phyloP scores from a whole-genome alignment of 1,140 invertebrate genomes.

The Aphelinus atriplicis region DNA sequence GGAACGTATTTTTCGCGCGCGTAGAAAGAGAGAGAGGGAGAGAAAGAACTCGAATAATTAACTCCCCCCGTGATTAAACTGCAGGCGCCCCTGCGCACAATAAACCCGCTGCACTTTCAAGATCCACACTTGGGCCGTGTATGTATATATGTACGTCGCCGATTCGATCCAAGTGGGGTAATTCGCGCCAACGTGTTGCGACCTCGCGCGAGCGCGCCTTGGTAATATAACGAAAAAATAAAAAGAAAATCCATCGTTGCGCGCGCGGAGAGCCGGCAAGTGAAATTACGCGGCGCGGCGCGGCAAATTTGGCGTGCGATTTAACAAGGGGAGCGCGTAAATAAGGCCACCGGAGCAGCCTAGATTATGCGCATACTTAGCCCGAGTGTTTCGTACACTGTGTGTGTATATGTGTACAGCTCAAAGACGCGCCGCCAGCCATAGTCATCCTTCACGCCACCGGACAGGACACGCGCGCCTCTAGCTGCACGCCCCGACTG shows the following conservation, averaged over 20 bases:
- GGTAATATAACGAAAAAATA: too few species aligned
- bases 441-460: conserved; percentile 25
- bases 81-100: too few species aligned
- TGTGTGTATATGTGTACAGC: not conserved
- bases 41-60: too few species aligned
- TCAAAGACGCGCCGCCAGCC: not conserved
- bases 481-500: not conserved
- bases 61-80: too few species aligned
- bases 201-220: conserved; percentile 3
- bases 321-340: not conserved
- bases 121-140: too few species aligned
- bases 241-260: too few species aligned
- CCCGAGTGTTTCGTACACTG: not conserved
- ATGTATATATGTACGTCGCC: too few species aligned
- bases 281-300: not conserved
- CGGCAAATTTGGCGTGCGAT: conserved; percentile 7
- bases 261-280: too few species aligned
- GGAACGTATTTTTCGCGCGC: too few species aligned
- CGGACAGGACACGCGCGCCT: conserved; percentile 1
- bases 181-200: not conserved
- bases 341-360: conserved; percentile 7
- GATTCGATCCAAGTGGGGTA: too few species aligned
- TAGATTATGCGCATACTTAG: conserved; percentile 31
- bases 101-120: too few species aligned
- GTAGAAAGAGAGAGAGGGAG: too few species aligned